Base-by-base conservation (phyloP, 1,140 invertebrate species). In the Metopolophium dirhodum region DNA sequence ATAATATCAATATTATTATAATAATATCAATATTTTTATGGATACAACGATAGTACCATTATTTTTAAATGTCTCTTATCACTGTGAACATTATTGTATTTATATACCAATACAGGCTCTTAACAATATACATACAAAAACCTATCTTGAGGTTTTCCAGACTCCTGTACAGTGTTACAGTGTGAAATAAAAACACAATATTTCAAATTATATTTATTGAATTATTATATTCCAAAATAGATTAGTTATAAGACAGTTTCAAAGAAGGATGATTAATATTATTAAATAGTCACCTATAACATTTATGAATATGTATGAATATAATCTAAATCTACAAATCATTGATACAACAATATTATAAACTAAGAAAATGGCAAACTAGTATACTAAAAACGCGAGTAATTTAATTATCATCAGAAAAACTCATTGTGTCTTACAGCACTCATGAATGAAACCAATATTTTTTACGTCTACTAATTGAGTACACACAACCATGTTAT, bases 211-310 rank as follows among this genome's bases (percentile, higher is more conserved):
- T 90, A 90, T 45, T 68, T 90, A 90, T 90, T 90, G 37, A 90
- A 90, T 90, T 90, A 68, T 90, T 90, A 68, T 90, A 90, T 90
- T 90, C 89, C 54, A 90, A 90, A 90, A 90, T 90, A 90, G 57
- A 68, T 90, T 41, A 68, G 26, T 90, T 45, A 68, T n/a, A 45
- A 90, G 89, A 90, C 54, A 45, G 89, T 90, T 61, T 90, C 41
- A 68, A 90, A 90, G 89, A 51, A 61, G 54, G 23, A 68, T n/a
- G 88, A 35, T 54, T 89, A 89, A 41, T 37, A 23, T 89, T n/a
- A 89, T 57, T 57, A 41, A 57, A 89, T 89, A 57, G 23, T 45
- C 37, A 57, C 9, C 35, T 37, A 37, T 54, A 41, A 57, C 20
- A 37, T 26, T 54, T 49, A 87, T 83, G 35, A 35, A 37, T 37